Conservation (phyloP, 2,797 vertebrate genomes). For the Crenichthys baileyi region DNA sequence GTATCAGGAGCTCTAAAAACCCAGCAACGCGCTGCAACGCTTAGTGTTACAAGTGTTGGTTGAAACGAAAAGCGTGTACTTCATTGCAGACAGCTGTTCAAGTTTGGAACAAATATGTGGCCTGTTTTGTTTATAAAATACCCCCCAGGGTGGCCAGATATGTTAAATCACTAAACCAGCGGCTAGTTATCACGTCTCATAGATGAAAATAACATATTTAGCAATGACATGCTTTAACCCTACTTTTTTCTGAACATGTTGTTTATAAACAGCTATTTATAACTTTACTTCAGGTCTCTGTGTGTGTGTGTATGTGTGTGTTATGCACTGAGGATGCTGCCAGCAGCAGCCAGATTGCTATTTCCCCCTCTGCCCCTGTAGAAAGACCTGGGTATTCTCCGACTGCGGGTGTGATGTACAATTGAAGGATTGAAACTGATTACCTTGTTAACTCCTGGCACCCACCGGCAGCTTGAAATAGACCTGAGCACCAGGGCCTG, state of each 20-base stretch:
- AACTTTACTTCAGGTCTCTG: slow-evolving; percentile 41
- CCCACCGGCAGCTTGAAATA: slow-evolving; percentile 95
- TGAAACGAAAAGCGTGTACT: neutral
- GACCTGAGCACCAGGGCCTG: slow-evolving; percentile 90
- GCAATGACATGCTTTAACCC: slow-evolving; percentile 1
- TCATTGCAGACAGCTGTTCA: slow-evolving; percentile 3
- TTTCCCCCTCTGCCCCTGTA: slow-evolving; percentile 89
- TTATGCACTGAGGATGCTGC: slow-evolving; percentile 21
- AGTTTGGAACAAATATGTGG: neutral
- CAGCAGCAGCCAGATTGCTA: slow-evolving; percentile 87
- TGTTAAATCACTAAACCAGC: neutral
- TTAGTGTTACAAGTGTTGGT: neutral
- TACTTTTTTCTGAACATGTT: slow-evolving; percentile 10
- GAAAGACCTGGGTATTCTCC: slow-evolving; percentile 89
- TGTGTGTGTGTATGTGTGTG: slow-evolving; percentile 18
- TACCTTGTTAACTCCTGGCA: slow-evolving; percentile 99
- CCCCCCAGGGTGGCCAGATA: neutral
- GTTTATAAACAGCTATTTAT: slow-evolving; percentile 38
- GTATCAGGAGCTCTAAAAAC: neutral
- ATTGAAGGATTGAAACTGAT: slow-evolving; percentile 99
- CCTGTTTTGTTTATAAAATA: neutral
- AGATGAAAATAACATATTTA: neutral
- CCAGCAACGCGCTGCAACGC: neutral
- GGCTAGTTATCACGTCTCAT: neutral
- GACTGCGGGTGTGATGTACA: slow-evolving; percentile 92